These are phyloP conservation scores for Lapara coniferarum DNA, from an alignment of 2,888 invertebrate species.

Conservation along the genomic window DNA sequence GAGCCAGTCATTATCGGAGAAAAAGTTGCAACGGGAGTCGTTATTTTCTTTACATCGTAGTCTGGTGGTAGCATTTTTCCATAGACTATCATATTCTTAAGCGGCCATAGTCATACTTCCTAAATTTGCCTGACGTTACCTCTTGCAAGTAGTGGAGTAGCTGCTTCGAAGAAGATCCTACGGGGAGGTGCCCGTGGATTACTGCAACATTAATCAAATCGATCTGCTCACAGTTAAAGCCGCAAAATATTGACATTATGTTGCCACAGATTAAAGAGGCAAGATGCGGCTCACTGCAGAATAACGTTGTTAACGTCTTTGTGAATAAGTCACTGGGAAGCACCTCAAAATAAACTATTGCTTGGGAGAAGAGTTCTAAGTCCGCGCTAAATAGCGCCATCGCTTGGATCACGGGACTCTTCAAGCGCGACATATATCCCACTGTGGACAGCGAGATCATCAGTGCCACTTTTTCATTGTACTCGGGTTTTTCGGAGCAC, in stretches of 20 bases:
- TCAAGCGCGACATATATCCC: slow-evolving; percentile 78
- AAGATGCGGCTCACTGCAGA: slow-evolving; percentile 24
- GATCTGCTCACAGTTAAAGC: slow-evolving; percentile 43
- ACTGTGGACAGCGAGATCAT: slow-evolving; percentile 86
- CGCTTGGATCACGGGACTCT: slow-evolving; percentile 35
- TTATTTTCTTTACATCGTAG: slow-evolving; percentile 42
- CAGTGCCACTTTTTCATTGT: slow-evolving; percentile 83
- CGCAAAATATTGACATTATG: slow-evolving; percentile 37
- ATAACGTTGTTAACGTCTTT: slow-evolving; percentile 14
- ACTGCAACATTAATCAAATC: slow-evolving; percentile 36
- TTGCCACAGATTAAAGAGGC: slow-evolving; percentile 35
- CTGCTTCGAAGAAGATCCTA: slow-evolving; percentile 73
- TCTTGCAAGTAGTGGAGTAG: slow-evolving; percentile 53
- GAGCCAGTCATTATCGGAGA: slow-evolving; percentile 45
- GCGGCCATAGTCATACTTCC: slow-evolving; percentile 44
- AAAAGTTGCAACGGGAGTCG: slow-evolving; percentile 40
- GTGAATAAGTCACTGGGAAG: slow-evolving; percentile 27
- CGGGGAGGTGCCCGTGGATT: slow-evolving; percentile 43
- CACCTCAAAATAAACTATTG: slow-evolving; percentile 26
- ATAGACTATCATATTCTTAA: slow-evolving; percentile 40
- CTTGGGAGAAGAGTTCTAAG: background rate
- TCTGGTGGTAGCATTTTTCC: slow-evolving; percentile 37
- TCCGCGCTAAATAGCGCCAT: slow-evolving; percentile 14
- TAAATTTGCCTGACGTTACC: slow-evolving; percentile 41
- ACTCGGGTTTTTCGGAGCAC: slow-evolving; percentile 82